Conservation (phyloP, 2,113 vertebrate genomes). For the Scomber japonicus region DNA sequence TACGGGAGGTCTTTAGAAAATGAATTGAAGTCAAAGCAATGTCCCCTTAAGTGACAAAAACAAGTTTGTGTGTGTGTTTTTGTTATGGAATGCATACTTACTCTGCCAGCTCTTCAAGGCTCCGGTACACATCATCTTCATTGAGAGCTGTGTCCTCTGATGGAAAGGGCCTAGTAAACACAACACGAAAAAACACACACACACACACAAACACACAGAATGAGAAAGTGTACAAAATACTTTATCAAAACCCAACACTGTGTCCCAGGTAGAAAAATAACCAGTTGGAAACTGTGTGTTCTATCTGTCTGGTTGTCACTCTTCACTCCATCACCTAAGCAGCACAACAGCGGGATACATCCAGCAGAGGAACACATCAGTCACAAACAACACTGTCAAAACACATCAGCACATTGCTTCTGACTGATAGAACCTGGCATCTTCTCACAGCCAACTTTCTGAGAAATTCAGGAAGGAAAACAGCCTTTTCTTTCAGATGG, state of each 20-base stretch:
- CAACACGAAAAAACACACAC: conserved; percentile 50
- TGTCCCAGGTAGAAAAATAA: conserved; percentile 55
- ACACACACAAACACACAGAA: conserved; percentile 41
- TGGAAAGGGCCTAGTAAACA: conserved; percentile 90
- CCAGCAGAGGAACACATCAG: conserved; percentile 63
- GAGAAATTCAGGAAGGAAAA: conserved; percentile 28
- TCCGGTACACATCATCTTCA: conserved; percentile 96
- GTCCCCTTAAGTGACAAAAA: neutral
- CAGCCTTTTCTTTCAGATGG: conserved; percentile 22
- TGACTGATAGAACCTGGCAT: conserved; percentile 45
- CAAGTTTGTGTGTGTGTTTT: conserved; percentile 9
- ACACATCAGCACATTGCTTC: conserved; percentile 56
- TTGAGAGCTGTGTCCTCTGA: conserved; percentile 95
- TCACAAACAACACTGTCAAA: conserved; percentile 66
- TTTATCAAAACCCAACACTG: conserved; percentile 30
- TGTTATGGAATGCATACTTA: conserved; percentile 81
- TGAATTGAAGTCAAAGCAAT: neutral
- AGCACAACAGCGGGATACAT: conserved; percentile 60
- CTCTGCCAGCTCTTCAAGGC: conserved; percentile 98
- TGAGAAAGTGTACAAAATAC: conserved; percentile 35
- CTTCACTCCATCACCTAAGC: conserved; percentile 64
- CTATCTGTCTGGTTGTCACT: conserved; percentile 66
- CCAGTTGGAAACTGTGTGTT: conserved; percentile 31
- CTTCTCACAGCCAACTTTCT: conserved; percentile 29
- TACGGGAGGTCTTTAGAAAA: neutral